Base-by-base conservation (phyloP, 2,113 vertebrate species). In the Rhodinocichla rosea region DNA sequence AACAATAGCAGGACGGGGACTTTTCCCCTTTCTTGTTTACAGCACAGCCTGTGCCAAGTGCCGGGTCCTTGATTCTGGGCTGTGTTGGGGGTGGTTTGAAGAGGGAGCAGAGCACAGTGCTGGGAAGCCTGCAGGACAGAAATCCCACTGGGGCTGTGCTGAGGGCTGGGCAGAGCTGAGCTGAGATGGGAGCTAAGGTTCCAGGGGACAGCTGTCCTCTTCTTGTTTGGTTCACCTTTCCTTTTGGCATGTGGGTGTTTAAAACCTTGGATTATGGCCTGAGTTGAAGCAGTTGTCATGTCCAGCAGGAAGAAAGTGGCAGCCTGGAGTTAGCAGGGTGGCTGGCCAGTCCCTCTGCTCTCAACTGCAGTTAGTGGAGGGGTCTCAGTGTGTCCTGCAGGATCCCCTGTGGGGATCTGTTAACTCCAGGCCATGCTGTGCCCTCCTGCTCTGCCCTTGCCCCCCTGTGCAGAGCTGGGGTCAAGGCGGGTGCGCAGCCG, bases 351-450 rank as follows among this genome's bases (percentile, higher is more conserved):
- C 45, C 18, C 62, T 59, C 57, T 33, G 30, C 1, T 1, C 0
- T 4, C 2, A 0, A 6, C 11, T 30, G 44, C 44, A 21, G 30
- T 13, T 24, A 12, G 3, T 0, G 2, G 16, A 20, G 18, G n/a
- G 10, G 32, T 11, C 33, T 59, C n/a, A 0, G 1, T n/a, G 33
- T 60, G 33, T 39, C 35, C 68, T 44, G 23, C 3, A 10, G 67
- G 24, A 74, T 69, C 27, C 23, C 27, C 37, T n/a, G 91, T 64
- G 0, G 22, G 3, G 55, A 52, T 26, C 42, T 18, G 2, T 42
- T 45, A 11, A 35, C 63, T 79, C 24, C 39, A 3, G 8, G 30
- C 57, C 7, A 0, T 5, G 28, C 65, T 11, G 9, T 84, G 47
- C 42, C n/a, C 50, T 63, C 5, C 10, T 5, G 40, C 83, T 83